These are phyloP conservation scores for Cynocephalus volans DNA, from an alignment of 2,113 vertebrate genomes.

Conservation along the genomic window DNA sequence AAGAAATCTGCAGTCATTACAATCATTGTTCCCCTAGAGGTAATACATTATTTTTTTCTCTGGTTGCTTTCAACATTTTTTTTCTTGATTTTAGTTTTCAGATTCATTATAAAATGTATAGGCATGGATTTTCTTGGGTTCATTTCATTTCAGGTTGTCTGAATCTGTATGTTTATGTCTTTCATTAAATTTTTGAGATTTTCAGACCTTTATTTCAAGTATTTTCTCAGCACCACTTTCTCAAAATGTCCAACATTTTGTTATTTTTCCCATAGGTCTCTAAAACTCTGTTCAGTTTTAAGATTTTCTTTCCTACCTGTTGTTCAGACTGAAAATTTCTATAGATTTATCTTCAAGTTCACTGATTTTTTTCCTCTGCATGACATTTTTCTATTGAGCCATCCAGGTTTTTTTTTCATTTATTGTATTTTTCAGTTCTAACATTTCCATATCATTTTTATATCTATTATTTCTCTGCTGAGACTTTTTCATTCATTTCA, in stretches of 20 bases:
- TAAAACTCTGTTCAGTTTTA: constrained; percentile 2
- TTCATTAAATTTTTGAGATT: neutral
- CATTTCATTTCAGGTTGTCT: constrained; percentile 7
- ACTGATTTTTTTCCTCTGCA: neutral
- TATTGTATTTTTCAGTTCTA: constrained; percentile 15
- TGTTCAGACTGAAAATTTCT: neutral
- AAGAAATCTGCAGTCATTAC: neutral
- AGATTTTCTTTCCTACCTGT: neutral
- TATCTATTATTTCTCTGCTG: constrained; percentile 26
- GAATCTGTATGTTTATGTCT: neutral
- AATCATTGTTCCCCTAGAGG: neutral
- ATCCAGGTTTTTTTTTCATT: neutral
- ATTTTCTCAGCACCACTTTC: constrained; percentile 21
- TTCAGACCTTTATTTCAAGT: neutral
- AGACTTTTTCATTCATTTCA: constrained; percentile 3
- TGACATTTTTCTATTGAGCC: neutral
- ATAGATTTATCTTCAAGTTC: neutral
- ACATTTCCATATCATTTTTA: neutral
- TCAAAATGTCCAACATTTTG: neutral
- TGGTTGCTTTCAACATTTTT: neutral
- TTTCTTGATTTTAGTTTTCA: constrained; percentile 1
- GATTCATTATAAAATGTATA: neutral
- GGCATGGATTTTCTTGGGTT: neutral
- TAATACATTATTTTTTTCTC: neutral
- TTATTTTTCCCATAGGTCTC: constrained; percentile 1